Percentiles rank a stretch among this genome's conserved stretches.
These are phyloP conservation scores for Sitophilus oryzae DNA, from an alignment of 1,140 invertebrate genomes.

Conservation along the genomic window DNA sequence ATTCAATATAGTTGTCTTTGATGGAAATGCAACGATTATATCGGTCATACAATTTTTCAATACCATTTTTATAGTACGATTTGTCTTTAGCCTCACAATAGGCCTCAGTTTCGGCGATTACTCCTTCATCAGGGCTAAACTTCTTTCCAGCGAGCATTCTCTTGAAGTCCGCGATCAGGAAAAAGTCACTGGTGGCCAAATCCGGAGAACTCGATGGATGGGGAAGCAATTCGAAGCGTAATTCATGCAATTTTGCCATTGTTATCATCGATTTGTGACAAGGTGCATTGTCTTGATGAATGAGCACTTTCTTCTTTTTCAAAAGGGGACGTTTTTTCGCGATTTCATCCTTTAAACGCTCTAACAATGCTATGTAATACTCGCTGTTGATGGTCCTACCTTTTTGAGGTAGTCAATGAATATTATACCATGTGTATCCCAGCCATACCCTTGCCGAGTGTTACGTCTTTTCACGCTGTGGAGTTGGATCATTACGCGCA, in stretches of 20 bases:
- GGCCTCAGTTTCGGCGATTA: too few species aligned
- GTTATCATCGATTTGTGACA: background rate
- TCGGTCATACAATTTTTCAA: too few species aligned
- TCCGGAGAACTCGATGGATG: constrained; percentile 45
- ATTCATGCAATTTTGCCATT: constrained; percentile 39
- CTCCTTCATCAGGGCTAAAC: too few species aligned
- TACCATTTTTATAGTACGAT: too few species aligned
- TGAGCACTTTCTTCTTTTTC: constrained; percentile 35
- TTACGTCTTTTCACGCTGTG: background rate
- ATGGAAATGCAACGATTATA: too few species aligned
- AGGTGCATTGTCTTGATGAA: constrained; percentile 32
- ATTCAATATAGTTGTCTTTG: too few species aligned
- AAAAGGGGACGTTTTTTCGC: constrained; percentile 35
- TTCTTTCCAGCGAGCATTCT: constrained; percentile 13
- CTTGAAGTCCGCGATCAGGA: constrained; percentile 26
- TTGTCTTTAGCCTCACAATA: too few species aligned
- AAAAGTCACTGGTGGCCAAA: constrained; percentile 38
- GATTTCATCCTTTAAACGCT: constrained; percentile 33
- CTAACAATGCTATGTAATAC: constrained; percentile 37
- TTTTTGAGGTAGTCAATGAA: constrained; percentile 44
- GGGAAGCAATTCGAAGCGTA: constrained; percentile 43
- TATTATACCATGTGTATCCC: constrained; percentile 7
- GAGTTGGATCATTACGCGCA: too few species aligned
- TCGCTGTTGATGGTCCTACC: constrained; percentile 43
- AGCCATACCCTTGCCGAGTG: background rate